phyloP scores from a whole-genome alignment of 2,797 vertebrate species.

The Sebastes ruberrimus region DNA sequence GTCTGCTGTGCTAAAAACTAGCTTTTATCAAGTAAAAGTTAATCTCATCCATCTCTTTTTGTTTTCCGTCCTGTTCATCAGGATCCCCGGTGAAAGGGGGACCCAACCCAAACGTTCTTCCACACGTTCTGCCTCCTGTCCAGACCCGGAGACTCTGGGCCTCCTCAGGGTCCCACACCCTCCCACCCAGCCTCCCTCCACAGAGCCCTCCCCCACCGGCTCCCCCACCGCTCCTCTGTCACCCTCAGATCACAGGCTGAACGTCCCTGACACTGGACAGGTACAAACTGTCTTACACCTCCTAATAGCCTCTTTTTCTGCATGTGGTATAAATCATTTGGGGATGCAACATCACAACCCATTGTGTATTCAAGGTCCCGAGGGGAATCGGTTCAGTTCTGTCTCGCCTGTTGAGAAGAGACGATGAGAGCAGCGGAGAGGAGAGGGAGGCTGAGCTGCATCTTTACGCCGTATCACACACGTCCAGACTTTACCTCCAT shows the following conservation, averaged over 20 bases:
- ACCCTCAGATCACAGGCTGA: not conserved
- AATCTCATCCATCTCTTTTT: not conserved
- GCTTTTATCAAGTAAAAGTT: not conserved
- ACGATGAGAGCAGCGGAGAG: not conserved
- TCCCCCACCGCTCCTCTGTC: conserved; percentile 8
- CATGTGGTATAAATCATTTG: not conserved
- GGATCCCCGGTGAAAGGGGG: not conserved
- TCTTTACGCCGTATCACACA: conserved; percentile 80
- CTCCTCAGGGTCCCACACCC: conserved; percentile 29
- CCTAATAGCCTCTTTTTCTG: not conserved
- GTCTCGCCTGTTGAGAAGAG: conserved; percentile 48
- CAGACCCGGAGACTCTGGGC: conserved; percentile 58
- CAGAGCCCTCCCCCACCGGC: not conserved
- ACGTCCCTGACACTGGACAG: not conserved
- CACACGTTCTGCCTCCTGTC: conserved; percentile 64
- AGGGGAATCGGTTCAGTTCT: conserved; percentile 28
- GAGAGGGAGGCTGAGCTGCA: conserved; percentile 81
- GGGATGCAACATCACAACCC: not conserved
- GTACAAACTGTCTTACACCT: not conserved
- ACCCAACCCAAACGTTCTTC: conserved; percentile 50
- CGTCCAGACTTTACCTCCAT: conserved; percentile 82
- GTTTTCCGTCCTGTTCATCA: not conserved
- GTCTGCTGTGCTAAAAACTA: not conserved
- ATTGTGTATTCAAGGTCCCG: conserved; percentile 3
- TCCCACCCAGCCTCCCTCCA: conserved; percentile 3